Conservation (phyloP, 2,797 vertebrate species). For the Vespertilio murinus region DNA sequence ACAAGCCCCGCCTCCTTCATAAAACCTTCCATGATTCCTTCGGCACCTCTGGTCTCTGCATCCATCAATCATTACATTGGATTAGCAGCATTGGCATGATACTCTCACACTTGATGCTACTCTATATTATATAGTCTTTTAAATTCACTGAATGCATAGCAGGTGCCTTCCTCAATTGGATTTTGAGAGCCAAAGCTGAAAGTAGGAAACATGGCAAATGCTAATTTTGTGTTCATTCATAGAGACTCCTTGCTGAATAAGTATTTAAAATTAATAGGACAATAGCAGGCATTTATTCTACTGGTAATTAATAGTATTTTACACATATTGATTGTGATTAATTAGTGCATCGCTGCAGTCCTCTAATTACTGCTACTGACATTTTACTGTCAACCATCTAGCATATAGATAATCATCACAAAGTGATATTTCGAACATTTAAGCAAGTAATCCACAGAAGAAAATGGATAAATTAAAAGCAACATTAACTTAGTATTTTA, state of each 20-base stretch:
- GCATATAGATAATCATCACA: not conserved
- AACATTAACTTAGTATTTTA: not conserved
- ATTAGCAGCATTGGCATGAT: fast-evolving
- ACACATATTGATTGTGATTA: not conserved
- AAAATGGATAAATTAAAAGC: not conserved
- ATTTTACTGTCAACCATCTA: not conserved
- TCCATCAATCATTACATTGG: not conserved
- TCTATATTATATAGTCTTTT: too few species aligned
- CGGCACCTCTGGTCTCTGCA: too few species aligned
- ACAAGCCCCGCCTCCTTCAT: not conserved
- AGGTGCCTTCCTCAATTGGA: not conserved
- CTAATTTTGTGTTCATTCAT: not conserved
- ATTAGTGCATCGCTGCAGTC: not conserved
- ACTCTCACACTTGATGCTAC: not conserved
- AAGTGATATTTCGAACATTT: not conserved
- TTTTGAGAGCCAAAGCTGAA: not conserved
- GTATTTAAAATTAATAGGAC: not conserved
- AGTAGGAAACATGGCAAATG: not conserved
- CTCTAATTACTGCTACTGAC: not conserved
- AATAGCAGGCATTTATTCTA: not conserved
- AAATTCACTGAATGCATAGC: not conserved
- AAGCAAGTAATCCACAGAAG: not conserved
- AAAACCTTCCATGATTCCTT: not conserved
- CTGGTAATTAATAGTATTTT: not conserved
- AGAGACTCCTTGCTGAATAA: not conserved